A percentile compares a stretch with the other conserved stretches of the same genome.
phyloP scores from a whole-genome alignment of 2,888 invertebrate species.

The Cantharis nigra region DNA sequence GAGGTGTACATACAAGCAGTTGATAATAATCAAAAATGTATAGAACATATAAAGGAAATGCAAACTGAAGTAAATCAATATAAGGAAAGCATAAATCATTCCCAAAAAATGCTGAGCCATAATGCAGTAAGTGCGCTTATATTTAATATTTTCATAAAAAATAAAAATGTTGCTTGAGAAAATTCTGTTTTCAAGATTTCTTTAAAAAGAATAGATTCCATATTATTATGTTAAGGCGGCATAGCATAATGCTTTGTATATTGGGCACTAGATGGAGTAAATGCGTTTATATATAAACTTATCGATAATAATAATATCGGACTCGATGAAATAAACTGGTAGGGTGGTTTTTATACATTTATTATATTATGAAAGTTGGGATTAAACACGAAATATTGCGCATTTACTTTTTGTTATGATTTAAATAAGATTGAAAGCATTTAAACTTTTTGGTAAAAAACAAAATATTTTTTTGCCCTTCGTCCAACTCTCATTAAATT shows the following conservation, averaged over 20 bases:
- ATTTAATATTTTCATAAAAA: background rate
- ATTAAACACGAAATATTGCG: background rate
- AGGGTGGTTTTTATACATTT: background rate
- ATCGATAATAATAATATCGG: background rate
- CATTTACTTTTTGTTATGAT: background rate
- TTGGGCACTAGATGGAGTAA: background rate
- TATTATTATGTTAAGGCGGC: background rate
- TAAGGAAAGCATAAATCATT: constrained; percentile 35
- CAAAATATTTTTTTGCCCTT: background rate
- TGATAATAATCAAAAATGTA: constrained; percentile 33
- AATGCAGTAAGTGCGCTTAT: constrained; percentile 30
- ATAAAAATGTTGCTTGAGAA: too few species aligned
- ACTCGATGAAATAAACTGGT: background rate
- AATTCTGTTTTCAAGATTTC: background rate
- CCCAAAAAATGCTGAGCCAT: constrained; percentile 34
- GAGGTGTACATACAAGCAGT: constrained; percentile 38
- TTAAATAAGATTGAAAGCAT: background rate
- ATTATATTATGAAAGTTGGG: background rate
- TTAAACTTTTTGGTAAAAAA: background rate
- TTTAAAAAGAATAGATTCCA: background rate
- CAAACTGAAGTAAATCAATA: constrained; percentile 37
- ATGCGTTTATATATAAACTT: background rate
- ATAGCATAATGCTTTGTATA: background rate
- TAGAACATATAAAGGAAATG: constrained; percentile 35
- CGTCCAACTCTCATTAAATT: background rate